Evolutionary conservation across 2,113 vertebrate species (phyloP).

Genomic region (Engraulis encrasicolus): DNA sequence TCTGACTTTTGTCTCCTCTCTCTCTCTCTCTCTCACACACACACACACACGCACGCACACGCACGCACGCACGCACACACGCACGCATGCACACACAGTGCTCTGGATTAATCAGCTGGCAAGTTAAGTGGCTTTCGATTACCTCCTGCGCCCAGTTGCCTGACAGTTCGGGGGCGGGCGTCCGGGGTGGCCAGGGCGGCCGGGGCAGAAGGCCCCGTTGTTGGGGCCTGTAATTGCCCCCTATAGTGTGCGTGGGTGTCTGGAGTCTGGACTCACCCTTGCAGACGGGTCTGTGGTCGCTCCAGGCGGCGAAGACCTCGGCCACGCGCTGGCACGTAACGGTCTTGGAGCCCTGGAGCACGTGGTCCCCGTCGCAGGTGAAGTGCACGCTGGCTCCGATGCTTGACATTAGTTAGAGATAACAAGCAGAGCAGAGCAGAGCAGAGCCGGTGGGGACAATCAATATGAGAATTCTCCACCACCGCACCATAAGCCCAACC

Average conservation of each 20-base stretch:
- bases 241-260: too few relatives aligned
- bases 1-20: too few relatives aligned
- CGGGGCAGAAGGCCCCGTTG: background rate
- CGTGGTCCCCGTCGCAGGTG: constrained; percentile 94
- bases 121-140: constrained; percentile 4
- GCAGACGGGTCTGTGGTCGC: constrained; percentile 93
- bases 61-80: too few relatives aligned
- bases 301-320: constrained; percentile 97
- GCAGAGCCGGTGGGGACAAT: background rate
- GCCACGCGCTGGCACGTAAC: constrained; percentile 96
- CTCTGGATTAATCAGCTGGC: constrained; percentile 15
- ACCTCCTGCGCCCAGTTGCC: background rate
- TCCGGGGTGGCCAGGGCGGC: background rate
- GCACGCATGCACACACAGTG: background rate
- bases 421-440: constrained; percentile 10
- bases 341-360: constrained; percentile 94
- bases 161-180: background rate
- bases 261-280: constrained; percentile 98
- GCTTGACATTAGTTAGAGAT: constrained; percentile 64
- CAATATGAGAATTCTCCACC: constrained; percentile 6
- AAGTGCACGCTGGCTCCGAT: constrained; percentile 90
- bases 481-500: too few relatives aligned
- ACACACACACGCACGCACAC: too few relatives aligned
- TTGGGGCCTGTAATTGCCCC: constrained; percentile 18
- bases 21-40: too few relatives aligned